These are phyloP conservation scores for Phanerotoma sp. DNA, from an alignment of 2,888 invertebrate genomes.

Conservation along the genomic window DNA sequence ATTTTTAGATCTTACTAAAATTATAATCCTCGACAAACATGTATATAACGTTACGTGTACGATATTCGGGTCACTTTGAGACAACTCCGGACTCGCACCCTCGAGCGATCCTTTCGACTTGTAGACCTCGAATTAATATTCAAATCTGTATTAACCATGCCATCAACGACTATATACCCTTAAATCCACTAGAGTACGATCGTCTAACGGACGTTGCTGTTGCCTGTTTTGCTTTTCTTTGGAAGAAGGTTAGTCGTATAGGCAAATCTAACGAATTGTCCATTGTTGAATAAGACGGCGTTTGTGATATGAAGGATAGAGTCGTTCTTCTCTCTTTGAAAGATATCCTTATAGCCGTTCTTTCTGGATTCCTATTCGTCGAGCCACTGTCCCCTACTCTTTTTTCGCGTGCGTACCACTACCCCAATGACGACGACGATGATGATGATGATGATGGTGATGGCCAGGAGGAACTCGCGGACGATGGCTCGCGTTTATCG, in stretches of 20 bases:
- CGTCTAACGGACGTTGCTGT: conserved; percentile 19
- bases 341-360: too few species aligned
- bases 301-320: too few species aligned
- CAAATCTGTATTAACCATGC: conserved; percentile 49
- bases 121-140: conserved; percentile 50
- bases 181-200: conserved; percentile 22
- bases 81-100: conserved; percentile 33
- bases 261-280: conserved; percentile 10
- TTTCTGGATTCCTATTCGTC: conserved; percentile 6
- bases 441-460: too few species aligned
- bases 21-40: too few species aligned
- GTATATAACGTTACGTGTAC: conserved; percentile 2
- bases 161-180: conserved; percentile 1
- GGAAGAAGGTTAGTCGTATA: background rate
- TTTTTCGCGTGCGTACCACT: background rate
- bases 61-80: conserved; percentile 26
- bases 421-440: conserved; percentile 20
- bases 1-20: too few species aligned
- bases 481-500: conserved; percentile 32
- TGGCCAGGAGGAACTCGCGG: conserved; percentile 17
- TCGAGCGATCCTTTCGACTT: conserved; percentile 33
- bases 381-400: background rate
- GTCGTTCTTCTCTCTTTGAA: conserved; percentile 13
- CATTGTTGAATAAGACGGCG: too few species aligned
- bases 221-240: too few species aligned